phyloP scores from a whole-genome alignment of 2,113 vertebrate species.

The Solea senegalensis region DNA sequence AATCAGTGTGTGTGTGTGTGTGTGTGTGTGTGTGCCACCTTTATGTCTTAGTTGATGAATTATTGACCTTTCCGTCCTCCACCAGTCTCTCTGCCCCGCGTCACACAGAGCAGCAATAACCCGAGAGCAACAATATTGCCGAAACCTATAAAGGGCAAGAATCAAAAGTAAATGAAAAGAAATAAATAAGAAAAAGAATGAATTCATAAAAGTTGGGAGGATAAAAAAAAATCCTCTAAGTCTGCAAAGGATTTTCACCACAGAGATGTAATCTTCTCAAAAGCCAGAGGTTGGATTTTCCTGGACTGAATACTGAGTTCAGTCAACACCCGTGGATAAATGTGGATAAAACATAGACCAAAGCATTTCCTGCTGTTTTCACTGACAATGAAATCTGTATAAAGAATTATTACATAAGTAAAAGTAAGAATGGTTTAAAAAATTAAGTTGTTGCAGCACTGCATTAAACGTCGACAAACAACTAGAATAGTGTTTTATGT shows the following conservation, averaged over 20 bases:
- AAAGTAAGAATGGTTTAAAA: too few relatives aligned
- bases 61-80: slow-evolving; percentile 48
- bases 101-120: slow-evolving; percentile 49
- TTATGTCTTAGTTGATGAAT: slow-evolving; percentile 35
- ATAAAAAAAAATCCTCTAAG: slow-evolving; percentile 3
- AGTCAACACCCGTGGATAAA: too few relatives aligned
- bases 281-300: background rate
- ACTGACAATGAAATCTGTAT: too few relatives aligned
- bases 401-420: too few relatives aligned
- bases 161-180: slow-evolving; percentile 53
- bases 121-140: slow-evolving; percentile 37
- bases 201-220: slow-evolving; percentile 21
- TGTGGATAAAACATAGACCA: too few relatives aligned
- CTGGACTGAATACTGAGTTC: too few relatives aligned
- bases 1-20: slow-evolving; percentile 1
- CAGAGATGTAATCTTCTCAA: background rate
- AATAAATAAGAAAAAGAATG: slow-evolving; percentile 46
- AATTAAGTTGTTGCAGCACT: too few relatives aligned
- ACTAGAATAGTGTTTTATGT: too few relatives aligned
- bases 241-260: background rate
- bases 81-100: background rate
- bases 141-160: slow-evolving; percentile 27
- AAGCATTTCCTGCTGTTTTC: too few relatives aligned
- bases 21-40: background rate
- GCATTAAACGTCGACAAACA: too few relatives aligned